Base-by-base conservation (phyloP, 1,140 invertebrate genomes). In the Drosophila sechellia region DNA sequence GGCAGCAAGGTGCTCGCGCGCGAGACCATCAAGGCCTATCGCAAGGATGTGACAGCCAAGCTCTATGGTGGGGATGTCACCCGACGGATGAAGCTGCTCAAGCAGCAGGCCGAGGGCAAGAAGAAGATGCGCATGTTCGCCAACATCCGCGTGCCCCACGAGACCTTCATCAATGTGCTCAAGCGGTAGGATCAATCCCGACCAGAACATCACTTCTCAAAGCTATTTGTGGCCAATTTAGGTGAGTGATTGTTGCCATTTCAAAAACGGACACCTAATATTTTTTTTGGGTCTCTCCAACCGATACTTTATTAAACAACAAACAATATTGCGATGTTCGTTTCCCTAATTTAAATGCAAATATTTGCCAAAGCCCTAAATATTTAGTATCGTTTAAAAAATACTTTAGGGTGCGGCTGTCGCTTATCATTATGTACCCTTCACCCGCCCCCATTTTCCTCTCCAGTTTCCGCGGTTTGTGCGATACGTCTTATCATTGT, bases 1-100 rank as follows among this genome's bases (percentile, higher is more conserved):
- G 95, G 95, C n/a, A 94, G 94, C 20, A 98, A 97, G 93, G 94
- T 99, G 0, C 80, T 98, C 4, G 96, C 97, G 0, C 94, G 98
- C 78, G 97, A 98, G 93, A 97, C 95, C 54, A 94, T 99, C 8
- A 97, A 97, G 92, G 94, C 98, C 0, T 96, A 95, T 65, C 94
- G 96, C 79, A 99, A 99, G 93, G 97, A 99, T 93, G 98, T 99
- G 1, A 96, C 97, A 13, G 96, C 96, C 57, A 99, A 98, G 95
- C 93, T 97, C 93, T 98, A 98, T 92, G 98, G 98, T 17, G 98
- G 98, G 49, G 98, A 99, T 93, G 94, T 98, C 4, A 97, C 97
- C 0, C 94, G 98, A 77, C 95, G 96, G 91, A 97, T 95, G 93
- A 99, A 99, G 92, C 93, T 99, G 20, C 92, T 99, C 11, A 95